Evolutionary conservation across 1,140 invertebrate species (phyloP).

Genomic region (Paraescarpia echinospica): DNA sequence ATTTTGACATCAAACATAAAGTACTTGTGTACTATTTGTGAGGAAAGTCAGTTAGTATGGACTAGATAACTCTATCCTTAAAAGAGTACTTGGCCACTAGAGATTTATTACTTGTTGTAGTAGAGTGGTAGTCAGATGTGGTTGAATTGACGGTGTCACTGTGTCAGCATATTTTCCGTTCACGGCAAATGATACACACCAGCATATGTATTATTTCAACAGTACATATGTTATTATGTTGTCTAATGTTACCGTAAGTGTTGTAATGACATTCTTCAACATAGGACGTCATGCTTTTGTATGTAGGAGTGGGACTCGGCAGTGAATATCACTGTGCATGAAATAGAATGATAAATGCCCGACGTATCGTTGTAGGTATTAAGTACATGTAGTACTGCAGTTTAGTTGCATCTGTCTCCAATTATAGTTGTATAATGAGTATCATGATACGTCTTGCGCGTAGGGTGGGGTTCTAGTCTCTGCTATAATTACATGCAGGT

Average conservation of each 20-base stretch:
- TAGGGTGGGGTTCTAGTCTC: not conserved
- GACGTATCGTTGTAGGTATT: not conserved
- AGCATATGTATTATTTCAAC: not conserved
- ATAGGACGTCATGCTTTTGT: not conserved
- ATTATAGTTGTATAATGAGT: not conserved
- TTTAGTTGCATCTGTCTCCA: not conserved
- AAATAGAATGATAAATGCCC: not conserved
- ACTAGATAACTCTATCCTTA: not conserved
- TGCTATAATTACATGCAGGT: not conserved
- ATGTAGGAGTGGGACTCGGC: not conserved
- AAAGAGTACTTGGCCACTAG: not conserved
- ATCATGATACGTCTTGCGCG: not conserved
- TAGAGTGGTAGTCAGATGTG: not conserved
- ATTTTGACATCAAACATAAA: not conserved
- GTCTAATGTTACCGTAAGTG: not conserved
- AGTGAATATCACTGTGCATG: not conserved
- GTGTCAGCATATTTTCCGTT: not conserved
- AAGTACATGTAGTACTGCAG: not conserved
- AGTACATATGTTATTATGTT: not conserved
- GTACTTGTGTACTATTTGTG: not conserved
- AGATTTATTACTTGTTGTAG: not conserved
- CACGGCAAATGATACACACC: not conserved
- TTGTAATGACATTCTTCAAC: not conserved
- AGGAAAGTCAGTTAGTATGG: not conserved
- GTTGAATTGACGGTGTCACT: not conserved